These are phyloP conservation scores for Myathropa florea DNA, from an alignment of 2,888 invertebrate species.

Conservation along the genomic window DNA sequence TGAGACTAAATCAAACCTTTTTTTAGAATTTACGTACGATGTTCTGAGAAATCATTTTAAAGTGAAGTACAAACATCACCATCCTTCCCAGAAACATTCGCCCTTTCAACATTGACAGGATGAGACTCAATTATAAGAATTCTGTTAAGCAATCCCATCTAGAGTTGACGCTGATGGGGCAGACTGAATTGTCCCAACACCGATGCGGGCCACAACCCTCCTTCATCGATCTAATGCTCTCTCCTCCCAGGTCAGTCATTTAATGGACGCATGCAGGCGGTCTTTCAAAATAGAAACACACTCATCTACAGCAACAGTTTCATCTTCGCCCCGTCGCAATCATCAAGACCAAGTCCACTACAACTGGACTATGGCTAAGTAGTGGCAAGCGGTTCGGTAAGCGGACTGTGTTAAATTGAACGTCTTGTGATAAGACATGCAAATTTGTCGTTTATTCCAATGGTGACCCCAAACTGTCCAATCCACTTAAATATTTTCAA, in stretches of 20 bases:
- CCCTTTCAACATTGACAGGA: not conserved
- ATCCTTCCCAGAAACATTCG: not conserved
- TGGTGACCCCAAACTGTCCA: slow-evolving; percentile 72
- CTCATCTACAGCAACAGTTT: not conserved
- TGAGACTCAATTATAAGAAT: not conserved
- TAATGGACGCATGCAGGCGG: not conserved
- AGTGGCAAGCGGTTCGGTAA: slow-evolving; percentile 10
- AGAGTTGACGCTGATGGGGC: not conserved
- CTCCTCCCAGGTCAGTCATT: not conserved
- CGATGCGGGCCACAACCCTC: not conserved
- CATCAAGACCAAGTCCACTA: not conserved
- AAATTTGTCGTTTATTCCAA: slow-evolving; percentile 71
- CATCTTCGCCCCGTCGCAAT: not conserved
- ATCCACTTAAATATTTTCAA: slow-evolving; percentile 72
- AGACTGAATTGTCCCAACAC: not conserved
- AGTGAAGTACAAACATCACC: not conserved
- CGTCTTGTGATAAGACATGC: slow-evolving; percentile 71
- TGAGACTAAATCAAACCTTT: too few species aligned
- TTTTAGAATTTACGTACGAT: not conserved
- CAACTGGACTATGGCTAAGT: not conserved
- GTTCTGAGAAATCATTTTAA: not conserved
- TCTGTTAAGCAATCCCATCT: not conserved
- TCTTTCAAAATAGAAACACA: not conserved
- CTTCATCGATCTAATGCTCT: not conserved
- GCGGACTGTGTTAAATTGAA: slow-evolving; percentile 48